Evolutionary conservation across 2,113 vertebrate species (phyloP).

Genomic region (Phoenicopterus ruber): DNA sequence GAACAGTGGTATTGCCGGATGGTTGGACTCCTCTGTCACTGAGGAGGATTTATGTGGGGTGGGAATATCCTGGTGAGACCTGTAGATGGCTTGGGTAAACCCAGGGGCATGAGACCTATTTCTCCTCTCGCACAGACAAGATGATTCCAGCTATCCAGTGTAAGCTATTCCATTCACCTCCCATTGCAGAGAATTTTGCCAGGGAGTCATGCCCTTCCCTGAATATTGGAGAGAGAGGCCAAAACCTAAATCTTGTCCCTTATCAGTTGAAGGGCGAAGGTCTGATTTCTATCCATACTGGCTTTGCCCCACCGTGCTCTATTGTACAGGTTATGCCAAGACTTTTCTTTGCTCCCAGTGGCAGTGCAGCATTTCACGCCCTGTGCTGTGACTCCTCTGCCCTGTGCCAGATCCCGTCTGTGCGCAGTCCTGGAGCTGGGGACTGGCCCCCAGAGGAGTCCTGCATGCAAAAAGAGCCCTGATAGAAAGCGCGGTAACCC

Average conservation of each 20-base stretch:
- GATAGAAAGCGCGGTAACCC: rapidly evolving
- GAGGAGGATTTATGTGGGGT: not conserved
- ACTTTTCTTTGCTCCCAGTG: not conserved
- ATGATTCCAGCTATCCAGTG: not conserved
- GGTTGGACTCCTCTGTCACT: not conserved
- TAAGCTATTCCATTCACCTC: not conserved
- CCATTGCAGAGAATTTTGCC: not conserved
- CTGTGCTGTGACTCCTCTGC: not conserved
- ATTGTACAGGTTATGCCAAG: not conserved
- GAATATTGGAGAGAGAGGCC: not conserved
- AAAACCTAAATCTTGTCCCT: not conserved
- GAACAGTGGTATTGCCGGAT: not conserved
- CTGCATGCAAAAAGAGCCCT: not conserved
- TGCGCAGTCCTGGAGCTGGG: not conserved
- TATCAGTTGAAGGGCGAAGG: not conserved
- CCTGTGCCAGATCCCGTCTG: not conserved
- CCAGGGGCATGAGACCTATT: not conserved
- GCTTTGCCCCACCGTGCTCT: not conserved
- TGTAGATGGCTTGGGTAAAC: not conserved
- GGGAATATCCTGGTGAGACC: not conserved
- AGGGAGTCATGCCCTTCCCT: not conserved
- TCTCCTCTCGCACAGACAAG: not conserved
- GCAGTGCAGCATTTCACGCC: not conserved
- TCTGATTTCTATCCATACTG: not conserved
- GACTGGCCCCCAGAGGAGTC: not conserved